Evolutionary conservation across 2,113 vertebrate species (phyloP), one percentile per base, ranked within the genome.

Genomic region (Manacus vitellinus): DNA sequence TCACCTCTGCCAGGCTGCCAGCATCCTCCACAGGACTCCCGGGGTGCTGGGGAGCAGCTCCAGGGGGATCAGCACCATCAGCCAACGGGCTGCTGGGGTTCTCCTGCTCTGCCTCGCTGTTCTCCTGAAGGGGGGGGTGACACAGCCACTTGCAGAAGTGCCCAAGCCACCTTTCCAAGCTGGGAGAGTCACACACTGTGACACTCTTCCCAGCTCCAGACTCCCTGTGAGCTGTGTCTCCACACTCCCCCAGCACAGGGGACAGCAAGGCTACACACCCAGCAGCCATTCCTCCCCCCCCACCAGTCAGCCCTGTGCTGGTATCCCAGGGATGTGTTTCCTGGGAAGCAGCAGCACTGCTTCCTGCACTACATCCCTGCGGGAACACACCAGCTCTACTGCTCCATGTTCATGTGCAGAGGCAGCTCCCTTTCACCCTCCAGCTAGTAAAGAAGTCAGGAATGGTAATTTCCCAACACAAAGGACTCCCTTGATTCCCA

Each of bases 21-120:
- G 96, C 94, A 78, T 97, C 98, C 82, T 98, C 98, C 12, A 88
- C 91, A 16, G 98, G 98, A 25, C 97, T 90, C 22, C 71, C 78
- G 4, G 73, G 94, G 92, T 96, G 97, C 94, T 97, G 98, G 54
- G 98, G 83, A 91, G 98, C 98, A 63, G 97, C 98, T 66, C 96
- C 98, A 18, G 98, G 97, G 61, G 98, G 97, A 65, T 96, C 98
- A 14, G 98, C 97, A 72, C 65, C 97, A 89, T 93, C 98, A 85
- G 98, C 98, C 46, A 94, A 37, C 1, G 24, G 37, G 47, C 68
- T 80, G 61, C 68, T 91, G 18, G 3, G 3, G 10, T 23, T 46
- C 52, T 91, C 91, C 65, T 85, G 96, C 56, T 88, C 98, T 37
- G 97, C 98, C 70, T 62, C 92, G 67, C 97, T 98, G 55, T 95